Evolutionary conservation across 2,797 vertebrate genomes (phyloP).

Genomic region (Alfaro cultratus): DNA sequence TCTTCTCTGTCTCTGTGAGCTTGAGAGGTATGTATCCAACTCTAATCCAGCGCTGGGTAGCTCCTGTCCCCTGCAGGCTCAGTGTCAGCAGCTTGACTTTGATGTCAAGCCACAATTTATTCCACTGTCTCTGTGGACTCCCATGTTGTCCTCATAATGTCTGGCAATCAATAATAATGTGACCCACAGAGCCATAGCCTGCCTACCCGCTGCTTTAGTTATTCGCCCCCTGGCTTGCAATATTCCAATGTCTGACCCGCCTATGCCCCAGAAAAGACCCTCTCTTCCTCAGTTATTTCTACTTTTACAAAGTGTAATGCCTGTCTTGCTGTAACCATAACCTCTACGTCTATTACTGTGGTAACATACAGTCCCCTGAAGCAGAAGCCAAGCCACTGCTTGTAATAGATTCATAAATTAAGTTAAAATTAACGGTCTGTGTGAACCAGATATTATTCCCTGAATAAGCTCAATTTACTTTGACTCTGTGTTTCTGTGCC

Average conservation of each 20-base stretch:
- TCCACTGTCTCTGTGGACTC: slow-evolving; percentile 60
- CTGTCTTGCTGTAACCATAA: slow-evolving; percentile 72
- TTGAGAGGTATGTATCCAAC: slow-evolving; percentile 42
- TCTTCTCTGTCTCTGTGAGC: slow-evolving; percentile 6
- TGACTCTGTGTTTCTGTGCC: not conserved
- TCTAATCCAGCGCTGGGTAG: slow-evolving; percentile 69
- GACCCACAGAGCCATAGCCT: slow-evolving; percentile 59
- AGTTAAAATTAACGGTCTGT: slow-evolving; percentile 34
- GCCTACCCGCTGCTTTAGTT: slow-evolving; percentile 65
- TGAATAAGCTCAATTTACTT: slow-evolving; percentile 37
- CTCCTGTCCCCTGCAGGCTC: slow-evolving; percentile 67
- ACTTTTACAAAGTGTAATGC: slow-evolving; percentile 55
- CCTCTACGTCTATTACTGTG: slow-evolving; percentile 66
- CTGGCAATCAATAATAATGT: slow-evolving; percentile 75
- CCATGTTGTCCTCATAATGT: slow-evolving; percentile 71
- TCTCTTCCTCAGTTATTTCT: slow-evolving; percentile 26
- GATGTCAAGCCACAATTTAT: slow-evolving; percentile 77
- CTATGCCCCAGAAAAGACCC: slow-evolving; percentile 42
- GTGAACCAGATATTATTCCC: slow-evolving; percentile 52
- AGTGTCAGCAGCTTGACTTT: slow-evolving; percentile 74
- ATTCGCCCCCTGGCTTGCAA: slow-evolving; percentile 68
- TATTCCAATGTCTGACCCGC: slow-evolving; percentile 59
- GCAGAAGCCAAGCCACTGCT: slow-evolving; percentile 14
- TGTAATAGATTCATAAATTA: slow-evolving; percentile 29
- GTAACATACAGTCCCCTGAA: slow-evolving; percentile 54